These are phyloP conservation scores for Morpho deidamia DNA, from an alignment of 2,888 invertebrate genomes.

Conservation along the genomic window DNA sequence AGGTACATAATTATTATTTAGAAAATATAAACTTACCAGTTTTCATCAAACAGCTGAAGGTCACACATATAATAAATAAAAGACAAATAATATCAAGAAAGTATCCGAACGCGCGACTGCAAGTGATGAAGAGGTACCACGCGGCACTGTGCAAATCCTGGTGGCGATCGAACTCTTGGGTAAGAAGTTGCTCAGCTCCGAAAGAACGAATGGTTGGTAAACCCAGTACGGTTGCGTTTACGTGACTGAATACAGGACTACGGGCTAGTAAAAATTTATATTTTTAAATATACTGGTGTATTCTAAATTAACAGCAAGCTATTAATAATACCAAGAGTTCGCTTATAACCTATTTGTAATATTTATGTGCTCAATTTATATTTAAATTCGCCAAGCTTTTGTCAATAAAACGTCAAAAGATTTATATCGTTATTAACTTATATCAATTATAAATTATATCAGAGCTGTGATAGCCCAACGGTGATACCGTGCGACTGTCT, in stretches of 20 bases:
- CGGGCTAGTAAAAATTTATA: slow-evolving; percentile 75
- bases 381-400: too few relatives aligned
- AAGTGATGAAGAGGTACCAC: slow-evolving; percentile 82
- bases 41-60: slow-evolving; percentile 79
- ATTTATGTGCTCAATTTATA: too few relatives aligned
- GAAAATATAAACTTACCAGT: slow-evolving; percentile 41
- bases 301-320: too few relatives aligned
- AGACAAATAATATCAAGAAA: slow-evolving; percentile 82
- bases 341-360: too few relatives aligned
- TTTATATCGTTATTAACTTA: too few relatives aligned
- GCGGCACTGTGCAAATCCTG: slow-evolving; percentile 83
- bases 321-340: too few relatives aligned
- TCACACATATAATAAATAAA: slow-evolving; percentile 80
- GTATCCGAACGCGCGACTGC: slow-evolving; percentile 82
- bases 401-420: too few relatives aligned
- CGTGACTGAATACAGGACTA: slow-evolving; percentile 90
- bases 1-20: not conserved
- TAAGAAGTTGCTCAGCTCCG: slow-evolving; percentile 81
- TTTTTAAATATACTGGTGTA: too few relatives aligned
- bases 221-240: slow-evolving; percentile 88
- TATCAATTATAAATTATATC: too few relatives aligned
- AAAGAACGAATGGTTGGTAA: slow-evolving; percentile 89
- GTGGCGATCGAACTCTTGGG: slow-evolving; percentile 73
- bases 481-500: too few relatives aligned
- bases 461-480: too few relatives aligned